A percentile compares a stretch with the other conserved stretches of the same genome.
Evolutionary conservation across 2,113 vertebrate species (phyloP).

Genomic region (Falcunculus frontatus): DNA sequence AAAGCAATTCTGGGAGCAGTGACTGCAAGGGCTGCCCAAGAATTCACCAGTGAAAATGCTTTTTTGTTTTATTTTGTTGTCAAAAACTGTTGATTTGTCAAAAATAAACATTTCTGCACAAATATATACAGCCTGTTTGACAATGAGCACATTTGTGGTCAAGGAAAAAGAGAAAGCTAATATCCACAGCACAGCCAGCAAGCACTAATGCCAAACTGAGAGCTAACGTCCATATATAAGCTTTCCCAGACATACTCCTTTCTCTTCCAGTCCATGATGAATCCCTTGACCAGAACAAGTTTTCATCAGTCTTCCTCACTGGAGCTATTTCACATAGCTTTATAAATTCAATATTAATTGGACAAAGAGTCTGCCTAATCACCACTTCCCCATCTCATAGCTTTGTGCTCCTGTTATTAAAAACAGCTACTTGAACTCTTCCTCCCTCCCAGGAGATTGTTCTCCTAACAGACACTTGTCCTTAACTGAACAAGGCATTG

Average conservation of each 20-base stretch:
- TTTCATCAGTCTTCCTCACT: background rate
- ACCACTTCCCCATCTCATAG: background rate
- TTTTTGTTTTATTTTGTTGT: background rate
- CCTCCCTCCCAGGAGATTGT: background rate
- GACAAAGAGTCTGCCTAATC: background rate
- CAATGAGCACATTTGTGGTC: background rate
- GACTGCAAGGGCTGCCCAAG: background rate
- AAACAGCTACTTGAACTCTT: background rate
- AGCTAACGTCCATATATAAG: background rate
- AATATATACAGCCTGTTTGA: background rate
- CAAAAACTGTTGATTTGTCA: slow-evolving; percentile 41
- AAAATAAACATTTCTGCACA: slow-evolving; percentile 30
- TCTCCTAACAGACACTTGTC: background rate
- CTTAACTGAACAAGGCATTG: background rate
- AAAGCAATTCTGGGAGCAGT: background rate
- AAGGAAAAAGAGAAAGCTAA: background rate
- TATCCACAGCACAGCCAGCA: background rate
- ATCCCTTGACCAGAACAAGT: background rate
- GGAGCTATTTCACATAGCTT: background rate
- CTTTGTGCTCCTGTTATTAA: background rate
- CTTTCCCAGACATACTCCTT: background rate
- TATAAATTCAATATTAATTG: background rate
- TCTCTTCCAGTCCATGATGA: background rate
- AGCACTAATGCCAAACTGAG: background rate
- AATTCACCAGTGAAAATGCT: background rate